These are phyloP conservation scores for Leiothrix lutea DNA, from an alignment of 2,113 vertebrate genomes.

Conservation along the genomic window DNA sequence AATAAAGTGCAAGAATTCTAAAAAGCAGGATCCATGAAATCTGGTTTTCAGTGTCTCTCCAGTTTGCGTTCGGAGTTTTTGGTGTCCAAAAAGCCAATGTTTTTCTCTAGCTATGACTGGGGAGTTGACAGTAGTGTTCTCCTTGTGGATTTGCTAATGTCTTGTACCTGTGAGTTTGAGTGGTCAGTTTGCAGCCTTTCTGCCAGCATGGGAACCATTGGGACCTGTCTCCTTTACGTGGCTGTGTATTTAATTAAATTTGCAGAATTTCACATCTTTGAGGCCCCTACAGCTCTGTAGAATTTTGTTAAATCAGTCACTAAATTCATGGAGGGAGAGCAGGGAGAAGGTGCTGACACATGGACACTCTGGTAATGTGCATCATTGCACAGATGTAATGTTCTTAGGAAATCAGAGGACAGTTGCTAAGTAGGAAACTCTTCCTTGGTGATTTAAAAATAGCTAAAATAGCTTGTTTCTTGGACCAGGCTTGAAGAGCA, in stretches of 20 bases:
- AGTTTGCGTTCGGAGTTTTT: background rate
- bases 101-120: background rate
- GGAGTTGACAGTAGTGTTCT: background rate
- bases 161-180: background rate
- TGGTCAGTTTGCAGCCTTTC: background rate
- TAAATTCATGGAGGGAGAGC: background rate
- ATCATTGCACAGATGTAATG: background rate
- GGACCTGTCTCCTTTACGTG: background rate
- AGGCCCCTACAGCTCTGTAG: background rate
- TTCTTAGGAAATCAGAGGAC: background rate
- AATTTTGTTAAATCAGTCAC: background rate
- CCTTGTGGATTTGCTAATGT: background rate
- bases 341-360: background rate
- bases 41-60: background rate
- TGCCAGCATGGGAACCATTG: background rate
- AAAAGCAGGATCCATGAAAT: background rate
- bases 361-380: background rate
- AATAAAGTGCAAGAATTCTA: background rate
- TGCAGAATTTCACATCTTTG: background rate
- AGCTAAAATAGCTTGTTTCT: background rate
- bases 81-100: background rate
- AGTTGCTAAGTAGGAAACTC: background rate
- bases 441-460: background rate
- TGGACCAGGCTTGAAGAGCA: background rate
- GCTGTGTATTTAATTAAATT: background rate